Conservation (phyloP, 2,888 invertebrate genomes). For the Nomada fabriciana region DNA sequence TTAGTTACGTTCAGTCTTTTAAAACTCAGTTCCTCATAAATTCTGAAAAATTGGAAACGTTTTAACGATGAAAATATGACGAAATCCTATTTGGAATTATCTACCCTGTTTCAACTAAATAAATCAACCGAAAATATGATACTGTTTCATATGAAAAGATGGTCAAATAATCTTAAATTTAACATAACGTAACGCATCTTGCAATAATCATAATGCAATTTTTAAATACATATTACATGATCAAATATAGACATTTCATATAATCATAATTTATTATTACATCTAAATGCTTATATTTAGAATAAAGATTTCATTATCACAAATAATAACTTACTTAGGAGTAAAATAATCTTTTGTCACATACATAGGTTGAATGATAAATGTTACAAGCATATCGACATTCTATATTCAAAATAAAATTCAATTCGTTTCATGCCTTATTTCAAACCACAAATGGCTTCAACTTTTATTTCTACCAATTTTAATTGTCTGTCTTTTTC, state of each 20-base stretch:
- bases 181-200: neutral
- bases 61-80: conserved; percentile 17
- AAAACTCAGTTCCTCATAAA: conserved; percentile 56
- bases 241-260: neutral
- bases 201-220: conserved; percentile 2
- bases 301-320: too few relatives aligned
- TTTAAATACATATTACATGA: conserved; percentile 4
- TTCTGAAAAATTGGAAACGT: conserved; percentile 22
- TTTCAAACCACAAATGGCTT: too few relatives aligned
- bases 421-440: too few relatives aligned
- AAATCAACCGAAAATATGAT: conserved; percentile 39
- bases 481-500: neutral
- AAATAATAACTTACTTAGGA: conserved; percentile 14
- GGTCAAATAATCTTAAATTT: conserved; percentile 10
- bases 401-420: too few relatives aligned
- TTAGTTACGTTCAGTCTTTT: conserved; percentile 42
- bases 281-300: neutral
- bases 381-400: too few relatives aligned
- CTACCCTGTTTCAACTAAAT: conserved; percentile 13
- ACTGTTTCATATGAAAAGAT: neutral
- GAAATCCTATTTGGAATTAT: neutral
- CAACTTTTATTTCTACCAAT: too few relatives aligned
- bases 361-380: neutral
- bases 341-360: conserved; percentile 10
- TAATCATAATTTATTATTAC: conserved; percentile 3